Base-by-base conservation (phyloP, 1,140 invertebrate genomes). In the Liolophura sinensis region DNA sequence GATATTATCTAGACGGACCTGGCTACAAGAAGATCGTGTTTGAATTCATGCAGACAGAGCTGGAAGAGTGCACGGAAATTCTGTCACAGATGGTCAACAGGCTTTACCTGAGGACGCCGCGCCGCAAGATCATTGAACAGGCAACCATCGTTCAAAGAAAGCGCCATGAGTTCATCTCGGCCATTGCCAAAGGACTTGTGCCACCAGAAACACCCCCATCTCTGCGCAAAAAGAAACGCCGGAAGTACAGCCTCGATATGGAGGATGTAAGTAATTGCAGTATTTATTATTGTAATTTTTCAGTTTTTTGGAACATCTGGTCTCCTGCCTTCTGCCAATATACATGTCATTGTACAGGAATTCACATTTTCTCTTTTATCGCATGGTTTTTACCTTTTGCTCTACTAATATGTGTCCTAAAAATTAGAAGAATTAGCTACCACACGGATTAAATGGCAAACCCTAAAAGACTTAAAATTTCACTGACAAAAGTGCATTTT, bases 41-140 rank as follows among this genome's bases (percentile, higher is more conserved):
- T 83, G 90, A 91, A 80, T 90, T 89, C 74, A 89, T 91, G 88
- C 89, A 91, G 89, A 89, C 89, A 69, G 90, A 91, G 78, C 75
- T 91, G 57, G 90, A 91, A 79, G 89, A 90, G 72, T 87, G 87
- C 31, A 89, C 89, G 24, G 89, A 91, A 76, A 89, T 88, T 68
- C 77, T 91, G 11, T 89, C 89, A 22, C 89, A 89, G 76, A 89
- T 90, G 87, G 87, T 91, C 18, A 88, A 89, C 50, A 79, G 89
- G 16, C 87, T 89, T 0, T 91, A 90, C 76, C 78, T 91, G 22
- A 85, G 89, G 47, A 90, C 89, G 16, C 89, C 89, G 7, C 86
- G 88, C 56, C 78, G 85, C 58, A 85, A 87, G 51, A 91, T 91
- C 64, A 87, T 90, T 47, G 87, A 89, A 74, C 88, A 88, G 59